Evolutionary conservation across 2,113 vertebrate genomes (phyloP).

Genomic region (Bufo gargarizans): DNA sequence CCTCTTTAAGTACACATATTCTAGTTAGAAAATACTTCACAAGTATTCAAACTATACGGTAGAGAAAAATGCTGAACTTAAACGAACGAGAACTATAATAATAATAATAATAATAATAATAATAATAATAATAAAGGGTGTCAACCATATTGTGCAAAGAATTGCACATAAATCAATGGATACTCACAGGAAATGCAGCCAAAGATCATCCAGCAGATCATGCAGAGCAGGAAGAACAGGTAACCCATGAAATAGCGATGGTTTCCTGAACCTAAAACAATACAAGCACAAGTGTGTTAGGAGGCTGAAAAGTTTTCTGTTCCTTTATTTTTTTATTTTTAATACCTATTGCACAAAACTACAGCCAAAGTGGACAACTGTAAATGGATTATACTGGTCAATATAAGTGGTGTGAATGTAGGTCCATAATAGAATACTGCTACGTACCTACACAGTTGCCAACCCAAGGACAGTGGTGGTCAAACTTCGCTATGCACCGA

Average conservation of each 20-base stretch:
- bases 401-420: background rate
- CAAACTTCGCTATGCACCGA: conserved; percentile 97
- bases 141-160: background rate
- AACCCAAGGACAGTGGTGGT: conserved; percentile 98
- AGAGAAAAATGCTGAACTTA: background rate
- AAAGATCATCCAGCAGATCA: conserved; percentile 99
- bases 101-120: too few species aligned
- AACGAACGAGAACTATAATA: background rate
- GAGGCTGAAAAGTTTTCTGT: background rate
- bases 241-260: conserved; percentile 99
- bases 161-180: conserved; percentile 16
- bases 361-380: too few species aligned
- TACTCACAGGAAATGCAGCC: conserved; percentile 96
- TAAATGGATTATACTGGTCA: background rate
- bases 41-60: too few species aligned
- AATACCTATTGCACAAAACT: background rate
- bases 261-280: conserved; percentile 89
- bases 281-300: background rate
- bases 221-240: conserved; percentile 97
- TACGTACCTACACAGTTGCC: conserved; percentile 98
- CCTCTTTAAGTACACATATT: too few species aligned
- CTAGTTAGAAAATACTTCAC: too few species aligned
- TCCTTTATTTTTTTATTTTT: background rate
- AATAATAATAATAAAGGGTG: background rate
- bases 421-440: background rate